phyloP scores from a whole-genome alignment of 2,113 vertebrate species.

The Meleagris gallopavo region DNA sequence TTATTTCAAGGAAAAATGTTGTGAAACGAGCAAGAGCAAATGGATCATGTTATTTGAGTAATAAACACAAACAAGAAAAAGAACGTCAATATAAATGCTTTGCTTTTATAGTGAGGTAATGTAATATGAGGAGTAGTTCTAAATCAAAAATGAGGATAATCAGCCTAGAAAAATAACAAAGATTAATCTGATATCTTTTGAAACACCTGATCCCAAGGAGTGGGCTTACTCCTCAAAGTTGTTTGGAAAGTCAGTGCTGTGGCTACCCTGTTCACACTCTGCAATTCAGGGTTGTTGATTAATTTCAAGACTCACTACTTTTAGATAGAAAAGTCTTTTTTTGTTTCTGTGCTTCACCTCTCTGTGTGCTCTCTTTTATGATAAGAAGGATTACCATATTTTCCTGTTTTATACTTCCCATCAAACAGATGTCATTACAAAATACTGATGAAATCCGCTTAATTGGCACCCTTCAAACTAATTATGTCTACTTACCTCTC shows the following conservation, averaged over 20 bases:
- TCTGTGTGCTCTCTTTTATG: background rate
- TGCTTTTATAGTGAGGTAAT: background rate
- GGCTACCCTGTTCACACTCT: background rate
- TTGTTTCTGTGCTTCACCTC: background rate
- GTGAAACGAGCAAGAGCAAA: background rate
- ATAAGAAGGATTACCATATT: background rate
- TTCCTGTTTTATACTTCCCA: background rate
- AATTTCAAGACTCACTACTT: background rate
- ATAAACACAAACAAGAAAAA: background rate
- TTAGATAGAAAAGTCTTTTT: background rate
- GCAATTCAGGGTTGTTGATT: background rate
- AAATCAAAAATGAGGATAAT: background rate
- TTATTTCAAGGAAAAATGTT: background rate
- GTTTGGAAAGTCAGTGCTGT: background rate
- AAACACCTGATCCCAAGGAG: background rate
- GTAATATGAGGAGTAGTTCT: background rate
- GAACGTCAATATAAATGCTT: background rate
- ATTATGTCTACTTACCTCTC: constrained; percentile 83
- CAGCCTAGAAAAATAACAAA: background rate
- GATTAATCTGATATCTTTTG: background rate
- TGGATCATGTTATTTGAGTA: background rate
- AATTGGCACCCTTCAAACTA: background rate
- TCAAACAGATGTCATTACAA: background rate
- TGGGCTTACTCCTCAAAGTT: background rate
- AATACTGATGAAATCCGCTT: background rate